phyloP scores from a whole-genome alignment of 2,797 vertebrate species.

The Protosalanx chinensis region DNA sequence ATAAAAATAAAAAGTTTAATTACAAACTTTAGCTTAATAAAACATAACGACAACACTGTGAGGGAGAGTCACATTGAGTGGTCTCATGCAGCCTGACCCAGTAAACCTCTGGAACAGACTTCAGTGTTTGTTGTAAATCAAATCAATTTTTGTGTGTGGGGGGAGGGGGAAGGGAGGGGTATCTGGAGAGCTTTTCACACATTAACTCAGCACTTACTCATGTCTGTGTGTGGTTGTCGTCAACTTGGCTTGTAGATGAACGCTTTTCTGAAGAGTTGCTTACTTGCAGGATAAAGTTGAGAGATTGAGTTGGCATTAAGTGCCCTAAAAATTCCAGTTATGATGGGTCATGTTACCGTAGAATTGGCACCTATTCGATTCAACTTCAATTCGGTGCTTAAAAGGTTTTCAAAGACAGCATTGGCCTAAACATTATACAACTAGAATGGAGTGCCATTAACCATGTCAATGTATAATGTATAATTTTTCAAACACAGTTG shows the following conservation, averaged over 20 bases:
- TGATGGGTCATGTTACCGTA: neutral
- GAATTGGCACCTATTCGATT: too few relatives aligned
- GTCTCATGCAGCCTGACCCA: constrained; percentile 18
- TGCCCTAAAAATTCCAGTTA: neutral
- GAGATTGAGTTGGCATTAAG: neutral
- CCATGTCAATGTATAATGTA: too few relatives aligned
- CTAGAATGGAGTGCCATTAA: too few relatives aligned
- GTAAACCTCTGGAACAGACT: constrained; percentile 9
- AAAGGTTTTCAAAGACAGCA: too few relatives aligned
- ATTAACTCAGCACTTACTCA: constrained; percentile 17
- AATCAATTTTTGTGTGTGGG: neutral
- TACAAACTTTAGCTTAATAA: neutral
- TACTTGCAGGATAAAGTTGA: neutral
- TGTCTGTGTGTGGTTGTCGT: neutral
- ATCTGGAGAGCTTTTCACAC: constrained; percentile 9
- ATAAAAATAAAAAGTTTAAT: neutral
- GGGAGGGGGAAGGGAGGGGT: neutral
- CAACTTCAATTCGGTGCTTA: too few relatives aligned
- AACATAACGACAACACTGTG: neutral
- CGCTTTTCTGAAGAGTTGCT: neutral
- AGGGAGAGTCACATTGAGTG: neutral
- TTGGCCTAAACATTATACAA: too few relatives aligned
- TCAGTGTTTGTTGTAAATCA: constrained; percentile 26
- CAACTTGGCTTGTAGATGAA: constrained; percentile 9
- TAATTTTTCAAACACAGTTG: too few relatives aligned